Percentiles rank a stretch among this genome's conserved stretches.
These are phyloP conservation scores for Meandrusa payeni DNA, from an alignment of 2,888 invertebrate genomes.

Conservation along the genomic window DNA sequence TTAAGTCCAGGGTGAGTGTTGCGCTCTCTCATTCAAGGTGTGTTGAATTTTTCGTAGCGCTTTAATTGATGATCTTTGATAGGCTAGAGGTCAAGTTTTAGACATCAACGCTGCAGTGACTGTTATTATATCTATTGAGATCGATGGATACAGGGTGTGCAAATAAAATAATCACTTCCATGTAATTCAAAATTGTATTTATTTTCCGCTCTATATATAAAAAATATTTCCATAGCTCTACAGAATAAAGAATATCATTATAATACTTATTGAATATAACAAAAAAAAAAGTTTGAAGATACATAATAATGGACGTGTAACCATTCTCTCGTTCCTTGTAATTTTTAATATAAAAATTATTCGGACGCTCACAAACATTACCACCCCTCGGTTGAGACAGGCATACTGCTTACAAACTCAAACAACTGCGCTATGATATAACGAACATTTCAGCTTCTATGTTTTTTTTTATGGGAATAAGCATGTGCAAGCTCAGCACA, in stretches of 20 bases:
- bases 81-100: too few relatives aligned
- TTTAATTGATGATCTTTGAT: too few relatives aligned
- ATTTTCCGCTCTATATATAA: slow-evolving; percentile 69
- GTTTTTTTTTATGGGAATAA: too few relatives aligned
- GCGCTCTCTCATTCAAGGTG: too few relatives aligned
- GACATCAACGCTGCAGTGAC: too few relatives aligned
- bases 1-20: too few relatives aligned
- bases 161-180: slow-evolving; percentile 6
- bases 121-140: too few relatives aligned
- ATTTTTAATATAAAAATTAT: slow-evolving; percentile 75
- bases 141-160: too few relatives aligned
- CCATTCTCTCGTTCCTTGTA: slow-evolving; percentile 59
- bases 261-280: slow-evolving; percentile 67
- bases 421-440: slow-evolving; percentile 17
- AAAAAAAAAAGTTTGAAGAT: slow-evolving; percentile 33
- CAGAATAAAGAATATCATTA: slow-evolving; percentile 73
- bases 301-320: slow-evolving; percentile 59
- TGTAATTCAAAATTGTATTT: slow-evolving; percentile 64
- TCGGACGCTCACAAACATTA: slow-evolving; percentile 49
- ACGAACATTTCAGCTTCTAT: too few relatives aligned
- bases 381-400: slow-evolving; percentile 14
- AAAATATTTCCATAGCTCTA: slow-evolving; percentile 69
- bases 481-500: too few relatives aligned
- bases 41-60: too few relatives aligned
- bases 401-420: slow-evolving; percentile 9